These are phyloP conservation scores for Eueides isabella DNA, from an alignment of 1,140 invertebrate genomes.

Conservation along the genomic window DNA sequence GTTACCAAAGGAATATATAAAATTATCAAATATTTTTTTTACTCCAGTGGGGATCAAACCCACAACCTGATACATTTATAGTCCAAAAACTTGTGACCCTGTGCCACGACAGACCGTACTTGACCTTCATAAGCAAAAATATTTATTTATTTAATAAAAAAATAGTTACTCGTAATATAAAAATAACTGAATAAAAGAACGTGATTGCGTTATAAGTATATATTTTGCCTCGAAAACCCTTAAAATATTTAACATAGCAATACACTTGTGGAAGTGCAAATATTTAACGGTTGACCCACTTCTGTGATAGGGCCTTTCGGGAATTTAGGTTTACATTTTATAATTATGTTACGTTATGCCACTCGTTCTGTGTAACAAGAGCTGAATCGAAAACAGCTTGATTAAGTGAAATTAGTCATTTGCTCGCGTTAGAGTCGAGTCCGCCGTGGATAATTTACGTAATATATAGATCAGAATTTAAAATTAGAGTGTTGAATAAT, in stretches of 20 bases:
- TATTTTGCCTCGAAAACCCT: slow-evolving; percentile 4
- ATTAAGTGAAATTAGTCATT: slow-evolving; percentile 10
- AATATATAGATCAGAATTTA: no score
- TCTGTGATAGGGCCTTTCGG: slow-evolving; percentile 22
- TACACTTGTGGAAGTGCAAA: slow-evolving; percentile 23
- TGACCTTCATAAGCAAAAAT: no score
- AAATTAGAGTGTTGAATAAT: no score
- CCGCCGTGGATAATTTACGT: background rate
- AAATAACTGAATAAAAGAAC: background rate
- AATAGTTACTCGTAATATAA: background rate
- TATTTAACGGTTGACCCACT: slow-evolving; percentile 24
- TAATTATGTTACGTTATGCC: slow-evolving; percentile 20
- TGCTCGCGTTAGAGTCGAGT: background rate
- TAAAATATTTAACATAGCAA: slow-evolving; percentile 22
- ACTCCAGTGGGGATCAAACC: no score
- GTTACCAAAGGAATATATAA: no score
- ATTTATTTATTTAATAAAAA: no score
- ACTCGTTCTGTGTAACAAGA: slow-evolving; percentile 12
- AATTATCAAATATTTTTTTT: no score
- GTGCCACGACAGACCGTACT: no score
- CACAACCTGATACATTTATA: no score
- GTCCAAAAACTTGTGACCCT: no score
- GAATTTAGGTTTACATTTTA: slow-evolving; percentile 22
- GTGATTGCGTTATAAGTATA: background rate
- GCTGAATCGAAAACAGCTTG: slow-evolving; percentile 15